Percentiles rank a stretch among this genome's conserved stretches.
Evolutionary conservation across 2,113 vertebrate species (phyloP).

Genomic region (Coracopsis vasa): DNA sequence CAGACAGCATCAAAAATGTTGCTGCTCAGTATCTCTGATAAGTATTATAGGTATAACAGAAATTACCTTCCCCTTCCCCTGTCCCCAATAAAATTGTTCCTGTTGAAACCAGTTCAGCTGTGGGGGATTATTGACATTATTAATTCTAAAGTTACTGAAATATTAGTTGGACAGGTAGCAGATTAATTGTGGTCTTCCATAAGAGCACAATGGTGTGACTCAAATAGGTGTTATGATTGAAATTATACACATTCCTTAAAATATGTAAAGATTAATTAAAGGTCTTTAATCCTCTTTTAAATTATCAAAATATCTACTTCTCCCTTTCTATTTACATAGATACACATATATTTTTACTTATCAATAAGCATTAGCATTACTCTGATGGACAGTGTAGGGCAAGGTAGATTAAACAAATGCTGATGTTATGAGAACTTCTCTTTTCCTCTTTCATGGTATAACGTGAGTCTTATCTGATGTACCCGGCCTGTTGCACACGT

Average conservation of each 20-base stretch:
- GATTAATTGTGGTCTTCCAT: background rate
- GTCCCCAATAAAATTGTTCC: background rate
- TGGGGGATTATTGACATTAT: background rate
- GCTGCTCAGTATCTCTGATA: background rate
- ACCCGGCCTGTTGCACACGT: background rate
- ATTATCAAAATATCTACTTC: background rate
- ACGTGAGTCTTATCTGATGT: background rate
- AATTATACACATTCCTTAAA: background rate
- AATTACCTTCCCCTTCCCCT: rapidly evolving
- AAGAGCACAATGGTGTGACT: background rate
- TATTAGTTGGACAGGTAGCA: background rate
- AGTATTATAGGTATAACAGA: background rate
- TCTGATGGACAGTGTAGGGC: background rate
- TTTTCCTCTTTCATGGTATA: background rate
- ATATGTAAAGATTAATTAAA: background rate
- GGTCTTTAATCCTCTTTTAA: background rate
- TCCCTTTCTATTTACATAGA: background rate
- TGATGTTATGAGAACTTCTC: background rate
- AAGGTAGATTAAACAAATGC: background rate
- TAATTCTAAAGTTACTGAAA: background rate
- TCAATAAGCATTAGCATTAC: background rate
- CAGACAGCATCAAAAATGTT: background rate
- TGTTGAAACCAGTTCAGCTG: background rate
- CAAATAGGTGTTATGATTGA: background rate
- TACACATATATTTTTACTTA: background rate